Evolutionary conservation across 2,113 vertebrate species (phyloP), one percentile per base, ranked within the genome.

Genomic region (Campylorhamphus procurvoides): DNA sequence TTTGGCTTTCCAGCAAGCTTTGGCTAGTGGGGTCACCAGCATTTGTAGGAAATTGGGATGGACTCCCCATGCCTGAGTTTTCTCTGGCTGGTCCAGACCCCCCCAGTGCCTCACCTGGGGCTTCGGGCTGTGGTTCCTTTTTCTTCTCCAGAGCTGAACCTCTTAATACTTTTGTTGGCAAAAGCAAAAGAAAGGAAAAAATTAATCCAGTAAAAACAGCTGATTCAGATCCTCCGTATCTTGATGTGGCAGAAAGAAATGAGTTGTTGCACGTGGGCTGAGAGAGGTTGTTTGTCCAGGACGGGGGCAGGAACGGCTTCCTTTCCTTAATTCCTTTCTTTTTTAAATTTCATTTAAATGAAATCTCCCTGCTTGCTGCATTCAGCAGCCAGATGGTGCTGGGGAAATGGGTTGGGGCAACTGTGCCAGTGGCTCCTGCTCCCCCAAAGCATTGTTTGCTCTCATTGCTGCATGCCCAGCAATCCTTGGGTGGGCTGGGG

Each of bases 191-290:
- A 35, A 37, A 14, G 12, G 29, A 50, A 35, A 40, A 31, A 62
- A 44, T 7, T 5, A 91, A 40, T 78, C 35, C 79, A 84, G 68
- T 60, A 67, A 84, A 91, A 95, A 52, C 79, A 93, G 91, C 94
- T 88, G 79, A 91, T 88, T 95, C 94, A 93, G 94, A 77, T 73
- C 84, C 23, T 7, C 37, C 27, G 31, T n/a, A 72, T 77, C 94
- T 93, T 91, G 88, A 91, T 91, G 94, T 91, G 91, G 91, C 91
- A 88, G 69, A 85, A 73, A 73, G 84, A 91, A 93, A 88, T 81
- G n/a, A 81, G 69, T 16, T 37, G 12, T 31, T 76, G 84, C 75
- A 77, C 64, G 87, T 91, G 87, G 88, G 84, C 80, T 93, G 75
- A 58, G 94, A 55, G 33, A 56, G 47, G 59, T 64, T 72, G 83